Evolutionary conservation across 35 echinoderm and acorn worm genomes (phyloP).

Genomic region (Lytechinus pictus): DNA sequence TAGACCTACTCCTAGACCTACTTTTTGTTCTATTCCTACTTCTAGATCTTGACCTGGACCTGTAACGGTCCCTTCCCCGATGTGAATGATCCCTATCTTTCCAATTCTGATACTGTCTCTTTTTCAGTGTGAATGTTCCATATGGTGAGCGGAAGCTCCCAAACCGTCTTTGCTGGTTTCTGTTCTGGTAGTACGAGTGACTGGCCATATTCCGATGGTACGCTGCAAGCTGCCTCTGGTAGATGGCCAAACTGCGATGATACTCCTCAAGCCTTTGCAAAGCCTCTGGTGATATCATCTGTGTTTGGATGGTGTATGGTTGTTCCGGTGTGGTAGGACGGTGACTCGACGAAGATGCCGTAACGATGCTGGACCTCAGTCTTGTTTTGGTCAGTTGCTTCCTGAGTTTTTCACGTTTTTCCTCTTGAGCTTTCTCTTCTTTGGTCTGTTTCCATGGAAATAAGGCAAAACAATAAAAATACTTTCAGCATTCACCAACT

Average conservation of each 20-base stretch:
- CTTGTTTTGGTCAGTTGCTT: constrained; percentile 51
- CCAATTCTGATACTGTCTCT: neutral
- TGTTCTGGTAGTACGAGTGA: constrained; percentile 6
- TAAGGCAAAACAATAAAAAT: neutral
- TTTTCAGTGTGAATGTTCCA: constrained; percentile 29
- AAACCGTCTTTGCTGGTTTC: neutral
- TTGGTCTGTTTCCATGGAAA: constrained; percentile 3
- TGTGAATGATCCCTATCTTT: neutral
- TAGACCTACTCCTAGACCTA: neutral
- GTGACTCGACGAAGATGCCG: neutral
- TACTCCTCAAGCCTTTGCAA: constrained; percentile 23
- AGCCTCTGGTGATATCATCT: constrained; percentile 31
- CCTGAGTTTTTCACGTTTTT: constrained; percentile 53
- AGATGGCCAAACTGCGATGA: constrained; percentile 32
- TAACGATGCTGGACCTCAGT: constrained; percentile 56
- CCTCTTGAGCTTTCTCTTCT: constrained; percentile 57
- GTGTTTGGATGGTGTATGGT: constrained; percentile 12
- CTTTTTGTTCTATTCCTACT: neutral
- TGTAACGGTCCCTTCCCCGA: neutral
- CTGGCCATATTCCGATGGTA: constrained; percentile 22
- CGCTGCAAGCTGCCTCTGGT: constrained; percentile 33
- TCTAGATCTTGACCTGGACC: neutral
- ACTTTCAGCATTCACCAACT: too few relatives aligned
- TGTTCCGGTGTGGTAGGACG: neutral
- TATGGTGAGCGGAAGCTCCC: constrained; percentile 24